Conservation (phyloP, 2,888 invertebrate genomes). For the Ennomos erosarius region DNA sequence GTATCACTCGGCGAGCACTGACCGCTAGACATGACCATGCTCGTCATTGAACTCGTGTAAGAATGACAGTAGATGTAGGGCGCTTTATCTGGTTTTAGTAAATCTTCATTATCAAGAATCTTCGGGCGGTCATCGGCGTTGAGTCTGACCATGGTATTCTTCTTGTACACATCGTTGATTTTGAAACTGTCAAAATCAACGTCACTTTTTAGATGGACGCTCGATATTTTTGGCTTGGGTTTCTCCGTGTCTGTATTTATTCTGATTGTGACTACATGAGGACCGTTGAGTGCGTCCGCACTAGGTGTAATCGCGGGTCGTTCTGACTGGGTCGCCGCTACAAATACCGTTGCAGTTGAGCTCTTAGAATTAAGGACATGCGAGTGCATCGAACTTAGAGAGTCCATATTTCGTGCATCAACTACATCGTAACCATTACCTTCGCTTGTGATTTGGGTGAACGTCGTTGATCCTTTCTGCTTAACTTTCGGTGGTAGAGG, state of each 20-base stretch:
- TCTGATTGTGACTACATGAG: conserved; percentile 89
- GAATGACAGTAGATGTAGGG: conserved; percentile 87
- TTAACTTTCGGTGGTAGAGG: conserved; percentile 85
- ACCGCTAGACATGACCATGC: conserved; percentile 90
- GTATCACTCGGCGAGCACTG: conserved; percentile 94
- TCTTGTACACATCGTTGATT: conserved; percentile 69
- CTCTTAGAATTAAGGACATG: conserved; percentile 84
- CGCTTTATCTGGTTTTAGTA: conserved; percentile 73
- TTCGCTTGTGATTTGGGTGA: conserved; percentile 76
- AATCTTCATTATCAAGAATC: conserved; percentile 82
- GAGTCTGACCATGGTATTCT: conserved; percentile 85
- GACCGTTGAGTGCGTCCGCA: conserved; percentile 77
- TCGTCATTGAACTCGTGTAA: conserved; percentile 80
- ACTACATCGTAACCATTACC: conserved; percentile 64
- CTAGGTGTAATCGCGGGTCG: conserved; percentile 75
- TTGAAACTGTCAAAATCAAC: conserved; percentile 74
- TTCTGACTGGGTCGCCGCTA: conserved; percentile 82
- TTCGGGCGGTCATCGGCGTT: conserved; percentile 82
- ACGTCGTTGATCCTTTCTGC: conserved; percentile 75
- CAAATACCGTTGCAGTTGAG: conserved; percentile 83
- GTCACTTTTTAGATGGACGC: conserved; percentile 80
- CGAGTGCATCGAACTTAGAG: conserved; percentile 83
- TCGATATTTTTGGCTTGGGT: conserved; percentile 79
- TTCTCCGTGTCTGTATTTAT: conserved; percentile 87
- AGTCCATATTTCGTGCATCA: conserved; percentile 67